phyloP scores from a whole-genome alignment of 2,113 vertebrate species.

The Macrotis lagotis region DNA sequence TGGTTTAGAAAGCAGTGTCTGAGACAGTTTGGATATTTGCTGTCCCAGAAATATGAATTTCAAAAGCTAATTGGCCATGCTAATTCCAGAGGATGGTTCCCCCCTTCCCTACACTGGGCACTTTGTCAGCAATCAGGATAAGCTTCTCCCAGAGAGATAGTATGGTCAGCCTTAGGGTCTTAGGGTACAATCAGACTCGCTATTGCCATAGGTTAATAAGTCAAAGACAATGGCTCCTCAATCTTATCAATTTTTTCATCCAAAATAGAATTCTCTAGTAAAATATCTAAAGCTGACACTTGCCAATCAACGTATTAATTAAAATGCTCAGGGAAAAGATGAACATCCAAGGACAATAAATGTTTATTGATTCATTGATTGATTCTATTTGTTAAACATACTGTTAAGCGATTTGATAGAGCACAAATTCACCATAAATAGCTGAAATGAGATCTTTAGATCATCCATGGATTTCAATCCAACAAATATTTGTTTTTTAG shows the following conservation, averaged over 20 bases:
- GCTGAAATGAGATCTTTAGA: neutral
- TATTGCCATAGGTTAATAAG: conserved; percentile 14
- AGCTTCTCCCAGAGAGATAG: neutral
- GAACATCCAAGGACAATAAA: conserved; percentile 10
- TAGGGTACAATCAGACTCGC: neutral
- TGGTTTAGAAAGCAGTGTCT: neutral
- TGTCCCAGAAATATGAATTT: neutral
- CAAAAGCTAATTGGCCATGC: neutral
- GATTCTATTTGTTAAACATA: neutral
- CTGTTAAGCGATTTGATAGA: neutral
- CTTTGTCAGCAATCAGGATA: conserved; percentile 10
- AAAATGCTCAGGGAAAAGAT: conserved; percentile 1
- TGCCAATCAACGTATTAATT: conserved; percentile 1
- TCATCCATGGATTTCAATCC: neutral
- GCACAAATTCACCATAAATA: neutral
- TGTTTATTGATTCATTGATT: neutral
- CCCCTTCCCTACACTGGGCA: conserved; percentile 3
- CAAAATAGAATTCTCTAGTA: neutral
- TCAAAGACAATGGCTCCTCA: conserved; percentile 4
- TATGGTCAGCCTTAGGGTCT: neutral
- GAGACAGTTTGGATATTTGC: conserved; percentile 4
- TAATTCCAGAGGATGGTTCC: conserved; percentile 13
- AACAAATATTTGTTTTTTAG: too few species aligned
- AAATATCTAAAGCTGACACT: conserved; percentile 4
- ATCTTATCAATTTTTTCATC: neutral